phyloP scores from a whole-genome alignment of 2,113 vertebrate genomes.

The Zosterops borbonicus region DNA sequence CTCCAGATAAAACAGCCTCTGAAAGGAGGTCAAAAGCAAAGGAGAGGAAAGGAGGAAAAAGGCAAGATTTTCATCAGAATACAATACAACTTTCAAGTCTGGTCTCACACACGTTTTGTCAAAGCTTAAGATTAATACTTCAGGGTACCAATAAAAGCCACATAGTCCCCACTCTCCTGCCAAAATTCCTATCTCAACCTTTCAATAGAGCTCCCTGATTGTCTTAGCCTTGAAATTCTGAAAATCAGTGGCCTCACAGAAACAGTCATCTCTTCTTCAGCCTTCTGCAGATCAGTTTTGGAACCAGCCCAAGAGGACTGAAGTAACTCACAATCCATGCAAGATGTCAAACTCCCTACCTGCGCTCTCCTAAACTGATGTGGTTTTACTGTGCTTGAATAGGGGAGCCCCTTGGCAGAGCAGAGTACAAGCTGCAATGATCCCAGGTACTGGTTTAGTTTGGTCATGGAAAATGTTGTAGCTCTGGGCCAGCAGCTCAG shows the following conservation, averaged over 20 bases:
- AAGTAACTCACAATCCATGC: not conserved
- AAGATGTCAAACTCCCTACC: not conserved
- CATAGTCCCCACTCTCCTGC: not conserved
- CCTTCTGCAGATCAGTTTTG: not conserved
- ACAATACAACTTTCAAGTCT: not conserved
- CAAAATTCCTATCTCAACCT: not conserved
- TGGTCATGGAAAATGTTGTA: accelerated
- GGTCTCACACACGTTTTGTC: not conserved
- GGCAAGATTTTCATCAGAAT: conserved; percentile 25
- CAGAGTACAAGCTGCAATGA: not conserved
- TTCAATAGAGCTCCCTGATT: not conserved
- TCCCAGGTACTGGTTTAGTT: not conserved
- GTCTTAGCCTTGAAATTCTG: not conserved
- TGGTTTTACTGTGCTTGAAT: not conserved
- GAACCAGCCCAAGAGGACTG: not conserved
- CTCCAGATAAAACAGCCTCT: conserved; percentile 1
- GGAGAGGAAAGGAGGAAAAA: not conserved
- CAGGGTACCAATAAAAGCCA: not conserved
- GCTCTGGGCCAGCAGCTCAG: not conserved
- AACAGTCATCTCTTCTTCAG: not conserved
- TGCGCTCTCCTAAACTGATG: not conserved
- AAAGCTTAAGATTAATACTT: not conserved
- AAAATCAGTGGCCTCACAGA: not conserved
- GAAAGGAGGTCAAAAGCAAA: conserved; percentile 25
- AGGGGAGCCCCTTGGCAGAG: not conserved